Base-by-base conservation (phyloP, 2,113 vertebrate genomes). In the Nanorana parkeri region DNA sequence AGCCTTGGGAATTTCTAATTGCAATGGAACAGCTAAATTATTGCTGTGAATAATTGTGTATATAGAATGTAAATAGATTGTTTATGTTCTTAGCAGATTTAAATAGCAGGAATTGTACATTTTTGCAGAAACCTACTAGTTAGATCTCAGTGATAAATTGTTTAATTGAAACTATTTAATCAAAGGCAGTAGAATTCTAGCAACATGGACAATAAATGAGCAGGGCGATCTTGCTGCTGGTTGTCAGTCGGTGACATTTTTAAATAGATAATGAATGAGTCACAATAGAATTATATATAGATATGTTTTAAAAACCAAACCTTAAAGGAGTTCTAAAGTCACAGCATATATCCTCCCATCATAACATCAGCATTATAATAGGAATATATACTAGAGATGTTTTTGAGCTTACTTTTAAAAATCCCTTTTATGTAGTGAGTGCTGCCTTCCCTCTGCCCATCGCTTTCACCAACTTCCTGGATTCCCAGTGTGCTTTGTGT, bases 81-180 rank as follows among this genome's bases (percentile, higher is more conserved):
- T 63, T 76, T 76, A 63, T 76, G 73, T 51, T 76, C 32, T 41
- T 36, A 23, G 55, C 60, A 61, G 72, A 61, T 32, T 60, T 75
- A 75, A 60, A 64, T 76, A 51, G 7, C 36, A 26, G 58, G 32
- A 63, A 61, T 76, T 63, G 32, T 26, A 41, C 58, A 41, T 63
- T 24, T 41, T 24, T 32, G n/a, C 56, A 51, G 58, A 32, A 76
- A 76, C 54, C 56, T 36, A 51, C n/a, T 76, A 63, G 64, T 63
- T 76, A 51, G 29, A 26, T 4, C 15, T 63, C 36, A 24, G 55
- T 64, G 58, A 26, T 76, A 63, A 76, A 76, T 64, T 47, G 32
- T 76, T 76, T 76, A 76, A 76, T 76, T 61, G 63, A 15, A 76
- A 58, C 73, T 13, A 15, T 19, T 75, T 61, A 8, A 75, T 63